phyloP scores from a whole-genome alignment of 1,140 invertebrate species.

The Orussus abietinus region DNA sequence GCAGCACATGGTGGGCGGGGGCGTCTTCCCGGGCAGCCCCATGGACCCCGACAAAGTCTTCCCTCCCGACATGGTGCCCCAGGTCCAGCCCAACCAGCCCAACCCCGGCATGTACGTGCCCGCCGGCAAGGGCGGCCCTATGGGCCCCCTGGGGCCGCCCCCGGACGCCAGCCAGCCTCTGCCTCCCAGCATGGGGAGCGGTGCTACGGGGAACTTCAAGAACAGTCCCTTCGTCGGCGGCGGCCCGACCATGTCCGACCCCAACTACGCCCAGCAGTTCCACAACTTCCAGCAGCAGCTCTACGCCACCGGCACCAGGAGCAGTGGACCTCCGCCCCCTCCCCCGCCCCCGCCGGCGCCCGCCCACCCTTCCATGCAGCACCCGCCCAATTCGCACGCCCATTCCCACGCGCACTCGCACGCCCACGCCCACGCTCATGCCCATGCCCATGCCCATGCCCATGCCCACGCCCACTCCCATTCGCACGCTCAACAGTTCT shows the following conservation, averaged over 20 bases:
- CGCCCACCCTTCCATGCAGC: constrained; percentile 46
- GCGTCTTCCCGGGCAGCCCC: constrained; percentile 49
- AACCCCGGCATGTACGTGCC: constrained; percentile 56
- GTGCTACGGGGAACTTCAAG: constrained; percentile 68
- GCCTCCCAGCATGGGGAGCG: constrained; percentile 76
- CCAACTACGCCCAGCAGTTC: constrained; percentile 91
- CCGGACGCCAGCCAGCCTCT: constrained; percentile 67
- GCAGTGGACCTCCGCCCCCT: constrained; percentile 41
- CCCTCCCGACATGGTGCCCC: constrained; percentile 47
- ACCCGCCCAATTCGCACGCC: constrained; percentile 45
- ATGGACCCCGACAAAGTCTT: constrained; percentile 52
- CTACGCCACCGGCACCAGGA: constrained; percentile 83
- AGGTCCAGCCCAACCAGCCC: constrained; percentile 32
- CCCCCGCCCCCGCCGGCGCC: constrained; percentile 11
- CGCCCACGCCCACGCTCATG: no score
- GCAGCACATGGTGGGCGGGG: constrained; percentile 58
- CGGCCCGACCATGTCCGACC: constrained; percentile 79
- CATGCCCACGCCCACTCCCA: no score
- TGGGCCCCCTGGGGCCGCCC: constrained; percentile 54
- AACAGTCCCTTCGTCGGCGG: constrained; percentile 77
- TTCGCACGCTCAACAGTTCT: constrained; percentile 58
- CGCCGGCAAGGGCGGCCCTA: constrained; percentile 50
- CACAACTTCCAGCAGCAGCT: constrained; percentile 93
- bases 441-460: no score
- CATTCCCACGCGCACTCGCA: no score